Percentiles rank a stretch among this genome's conserved stretches.
phyloP scores from a whole-genome alignment of 2,797 vertebrate species.

The Craterocephalus amniculus region DNA sequence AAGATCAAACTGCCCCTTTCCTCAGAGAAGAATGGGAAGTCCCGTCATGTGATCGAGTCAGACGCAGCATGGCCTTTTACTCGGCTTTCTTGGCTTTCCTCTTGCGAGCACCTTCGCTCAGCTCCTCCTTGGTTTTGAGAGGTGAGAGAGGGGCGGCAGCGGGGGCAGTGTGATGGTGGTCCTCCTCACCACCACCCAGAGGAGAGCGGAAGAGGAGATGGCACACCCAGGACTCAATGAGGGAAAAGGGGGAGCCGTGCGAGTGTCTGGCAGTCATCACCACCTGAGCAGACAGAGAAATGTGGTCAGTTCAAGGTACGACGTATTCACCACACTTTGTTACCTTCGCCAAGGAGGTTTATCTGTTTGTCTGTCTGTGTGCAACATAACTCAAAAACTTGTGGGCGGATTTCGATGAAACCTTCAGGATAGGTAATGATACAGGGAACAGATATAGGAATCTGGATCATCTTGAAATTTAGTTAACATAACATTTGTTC shows the following conservation, averaged over 20 bases:
- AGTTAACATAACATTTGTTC: too few relatives aligned
- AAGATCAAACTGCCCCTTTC: constrained; percentile 71
- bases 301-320: neutral
- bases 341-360: too few relatives aligned
- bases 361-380: too few relatives aligned
- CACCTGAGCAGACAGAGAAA: constrained; percentile 80
- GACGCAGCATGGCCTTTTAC: constrained; percentile 70
- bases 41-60: constrained; percentile 54
- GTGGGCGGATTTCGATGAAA: too few relatives aligned
- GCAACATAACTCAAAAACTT: too few relatives aligned
- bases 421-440: too few relatives aligned
- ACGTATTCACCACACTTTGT: too few relatives aligned
- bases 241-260: constrained; percentile 92
- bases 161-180: constrained; percentile 78
- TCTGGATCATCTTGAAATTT: too few relatives aligned
- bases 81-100: constrained; percentile 97
- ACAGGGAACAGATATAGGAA: too few relatives aligned
- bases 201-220: constrained; percentile 89
- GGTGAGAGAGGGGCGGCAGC: constrained; percentile 76
- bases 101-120: constrained; percentile 92
- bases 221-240: constrained; percentile 89
- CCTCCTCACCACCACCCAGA: constrained; percentile 78
- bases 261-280: constrained; percentile 95
- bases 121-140: constrained; percentile 92
- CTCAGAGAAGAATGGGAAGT: constrained; percentile 65